Conservation (phyloP, 1,140 invertebrate species). For the Telenomus remus region DNA sequence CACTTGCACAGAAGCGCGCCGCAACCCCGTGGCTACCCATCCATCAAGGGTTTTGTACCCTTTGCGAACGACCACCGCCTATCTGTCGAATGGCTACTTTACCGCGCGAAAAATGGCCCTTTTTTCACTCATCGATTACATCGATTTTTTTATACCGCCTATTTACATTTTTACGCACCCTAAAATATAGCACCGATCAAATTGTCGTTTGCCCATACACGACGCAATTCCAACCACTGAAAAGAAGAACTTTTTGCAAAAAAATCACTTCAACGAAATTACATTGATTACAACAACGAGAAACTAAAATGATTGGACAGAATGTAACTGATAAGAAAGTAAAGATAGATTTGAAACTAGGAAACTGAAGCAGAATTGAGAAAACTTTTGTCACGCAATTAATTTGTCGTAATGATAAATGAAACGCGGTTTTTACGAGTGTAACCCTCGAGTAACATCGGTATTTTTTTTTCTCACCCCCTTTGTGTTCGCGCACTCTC, state of each 20-base stretch:
- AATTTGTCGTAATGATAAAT: slow-evolving; percentile 51
- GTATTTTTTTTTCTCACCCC: slow-evolving; percentile 21
- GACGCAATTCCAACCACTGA: no score
- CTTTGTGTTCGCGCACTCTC: slow-evolving; percentile 42
- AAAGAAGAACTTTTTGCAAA: no score
- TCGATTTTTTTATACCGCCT: slow-evolving; percentile 6
- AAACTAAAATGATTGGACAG: no score
- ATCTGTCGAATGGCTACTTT: slow-evolving; percentile 59
- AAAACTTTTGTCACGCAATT: slow-evolving; percentile 45
- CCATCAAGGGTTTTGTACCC: slow-evolving; percentile 74
- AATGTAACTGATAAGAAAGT: no score
- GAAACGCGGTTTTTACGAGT: slow-evolving; percentile 48
- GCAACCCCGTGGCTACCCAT: slow-evolving; percentile 70
- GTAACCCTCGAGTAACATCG: slow-evolving; percentile 28
- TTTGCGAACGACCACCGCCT: slow-evolving; percentile 60
- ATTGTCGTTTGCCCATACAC: no score
- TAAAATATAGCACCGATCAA: background rate
- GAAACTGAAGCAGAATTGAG: slow-evolving; percentile 9
- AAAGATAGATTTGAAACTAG: background rate
- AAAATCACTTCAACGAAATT: no score
- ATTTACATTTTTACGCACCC: slow-evolving; percentile 1
- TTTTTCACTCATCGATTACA: slow-evolving; percentile 31
- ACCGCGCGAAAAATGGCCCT: slow-evolving; percentile 59
- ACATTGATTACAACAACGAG: no score
- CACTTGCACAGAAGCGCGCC: slow-evolving; percentile 67